A percentile compares a stretch with the other conserved stretches of the same genome.
Conservation (phyloP, 2,797 vertebrate genomes). For the Allobates femoralis region DNA sequence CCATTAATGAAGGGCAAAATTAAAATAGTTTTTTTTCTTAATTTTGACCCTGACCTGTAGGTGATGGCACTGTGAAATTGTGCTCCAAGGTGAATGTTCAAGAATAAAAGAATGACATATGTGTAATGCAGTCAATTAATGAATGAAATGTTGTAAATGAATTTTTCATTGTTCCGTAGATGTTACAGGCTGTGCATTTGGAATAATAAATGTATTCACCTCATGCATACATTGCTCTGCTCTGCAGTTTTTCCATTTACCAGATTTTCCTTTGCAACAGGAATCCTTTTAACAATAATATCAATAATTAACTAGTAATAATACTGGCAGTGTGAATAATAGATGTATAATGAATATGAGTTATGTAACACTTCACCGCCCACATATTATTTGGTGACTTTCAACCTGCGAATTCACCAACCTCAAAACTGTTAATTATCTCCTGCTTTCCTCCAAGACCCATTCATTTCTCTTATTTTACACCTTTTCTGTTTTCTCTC, state of each 20-base stretch:
- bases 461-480: background rate
- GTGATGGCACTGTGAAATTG: background rate
- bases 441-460: background rate
- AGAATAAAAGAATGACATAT: background rate
- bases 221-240: constrained; percentile 1
- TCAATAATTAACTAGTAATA: constrained; percentile 7
- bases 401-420: background rate
- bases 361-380: constrained; percentile 1
- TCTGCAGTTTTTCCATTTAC: background rate
- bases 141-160: constrained; percentile 6
- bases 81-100: background rate
- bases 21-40: background rate
- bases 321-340: background rate
- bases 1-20: background rate
- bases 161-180: constrained; percentile 13
- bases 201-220: constrained; percentile 27
- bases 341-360: constrained; percentile 7
- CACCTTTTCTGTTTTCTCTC: background rate
- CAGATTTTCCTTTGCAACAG: constrained; percentile 6
- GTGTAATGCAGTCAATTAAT: constrained; percentile 5
- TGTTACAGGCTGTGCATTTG: background rate
- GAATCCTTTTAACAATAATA: constrained; percentile 6
- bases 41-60: background rate
- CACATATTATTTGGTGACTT: constrained; percentile 11
- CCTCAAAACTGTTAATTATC: background rate